Percentiles rank a stretch among this genome's conserved stretches.
Evolutionary conservation across 2,888 invertebrate genomes (phyloP).

Genomic region (Poecilus cupreus): DNA sequence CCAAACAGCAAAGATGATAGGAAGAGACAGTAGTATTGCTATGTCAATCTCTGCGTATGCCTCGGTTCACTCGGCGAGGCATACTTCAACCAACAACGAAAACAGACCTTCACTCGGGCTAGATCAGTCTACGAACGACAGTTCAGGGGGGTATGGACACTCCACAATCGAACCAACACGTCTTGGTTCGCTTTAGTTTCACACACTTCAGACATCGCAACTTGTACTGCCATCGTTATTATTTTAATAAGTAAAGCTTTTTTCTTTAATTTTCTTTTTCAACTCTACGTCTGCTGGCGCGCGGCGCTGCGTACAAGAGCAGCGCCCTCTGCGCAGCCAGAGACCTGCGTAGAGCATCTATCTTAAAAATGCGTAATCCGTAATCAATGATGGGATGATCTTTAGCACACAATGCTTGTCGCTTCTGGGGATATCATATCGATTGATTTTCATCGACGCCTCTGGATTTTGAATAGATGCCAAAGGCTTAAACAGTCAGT

Average conservation of each 20-base stretch:
- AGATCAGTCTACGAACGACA: conserved; percentile 52
- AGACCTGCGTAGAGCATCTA: no score
- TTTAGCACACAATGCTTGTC: conserved; percentile 44
- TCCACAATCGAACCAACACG: conserved; percentile 13
- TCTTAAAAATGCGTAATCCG: conserved; percentile 13
- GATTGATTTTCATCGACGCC: conserved; percentile 21
- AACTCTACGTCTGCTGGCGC: neutral
- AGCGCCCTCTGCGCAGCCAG: neutral
- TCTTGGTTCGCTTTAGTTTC: conserved; percentile 5
- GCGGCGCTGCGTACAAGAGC: neutral
- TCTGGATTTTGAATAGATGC: neutral
- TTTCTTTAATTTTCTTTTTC: conserved; percentile 16
- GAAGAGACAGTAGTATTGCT: conserved; percentile 60
- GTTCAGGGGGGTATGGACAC: conserved; percentile 29
- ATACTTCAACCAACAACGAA: neutral
- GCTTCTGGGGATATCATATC: conserved; percentile 51
- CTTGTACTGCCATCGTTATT: conserved; percentile 45
- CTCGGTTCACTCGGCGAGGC: no score
- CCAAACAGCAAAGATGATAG: conserved; percentile 59
- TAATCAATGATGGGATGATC: neutral
- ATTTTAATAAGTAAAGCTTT: conserved; percentile 53
- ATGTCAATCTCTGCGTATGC: conserved; percentile 27
- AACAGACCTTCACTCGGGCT: conserved; percentile 36
- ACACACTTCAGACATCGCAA: conserved; percentile 50
- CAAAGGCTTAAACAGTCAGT: conserved; percentile 44